Percentiles rank a stretch among this genome's conserved stretches.
These are phyloP conservation scores for Sylvicola cinctus DNA, from an alignment of 2,888 invertebrate genomes.

Conservation along the genomic window DNA sequence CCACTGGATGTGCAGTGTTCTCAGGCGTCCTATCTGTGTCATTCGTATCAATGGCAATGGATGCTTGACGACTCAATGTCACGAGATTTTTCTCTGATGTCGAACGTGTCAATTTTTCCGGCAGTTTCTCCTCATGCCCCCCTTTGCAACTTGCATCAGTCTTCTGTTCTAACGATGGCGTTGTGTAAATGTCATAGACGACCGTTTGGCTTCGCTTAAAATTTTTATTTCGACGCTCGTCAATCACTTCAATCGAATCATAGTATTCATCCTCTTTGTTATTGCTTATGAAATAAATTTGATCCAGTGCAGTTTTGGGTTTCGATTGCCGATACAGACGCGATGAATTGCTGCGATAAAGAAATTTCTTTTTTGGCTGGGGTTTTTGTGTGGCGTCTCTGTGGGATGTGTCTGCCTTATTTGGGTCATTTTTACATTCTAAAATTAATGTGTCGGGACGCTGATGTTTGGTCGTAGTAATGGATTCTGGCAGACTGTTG, in stretches of 20 bases:
- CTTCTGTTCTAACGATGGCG: too few species aligned
- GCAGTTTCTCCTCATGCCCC: too few species aligned
- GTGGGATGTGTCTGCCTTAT: conserved; percentile 1
- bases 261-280: conserved; percentile 15
- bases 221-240: conserved; percentile 21
- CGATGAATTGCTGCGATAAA: conserved; percentile 22
- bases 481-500: not conserved
- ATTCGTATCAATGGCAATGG: too few species aligned
- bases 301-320: conserved; percentile 15
- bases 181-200: not conserved
- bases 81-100: too few species aligned
- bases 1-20: too few species aligned
- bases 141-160: too few species aligned
- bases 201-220: conserved; percentile 8
- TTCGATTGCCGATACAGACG: conserved; percentile 15
- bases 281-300: conserved; percentile 12
- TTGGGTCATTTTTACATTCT: conserved; percentile 1
- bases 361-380: conserved; percentile 7
- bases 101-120: too few species aligned
- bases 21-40: too few species aligned
- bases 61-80: too few species aligned
- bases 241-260: conserved; percentile 23
- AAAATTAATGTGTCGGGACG: conserved; percentile 6
- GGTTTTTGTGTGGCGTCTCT: conserved; percentile 1
- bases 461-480: not conserved